Evolutionary conservation across 1,140 invertebrate species (phyloP).

Genomic region (Pantala flavescens): DNA sequence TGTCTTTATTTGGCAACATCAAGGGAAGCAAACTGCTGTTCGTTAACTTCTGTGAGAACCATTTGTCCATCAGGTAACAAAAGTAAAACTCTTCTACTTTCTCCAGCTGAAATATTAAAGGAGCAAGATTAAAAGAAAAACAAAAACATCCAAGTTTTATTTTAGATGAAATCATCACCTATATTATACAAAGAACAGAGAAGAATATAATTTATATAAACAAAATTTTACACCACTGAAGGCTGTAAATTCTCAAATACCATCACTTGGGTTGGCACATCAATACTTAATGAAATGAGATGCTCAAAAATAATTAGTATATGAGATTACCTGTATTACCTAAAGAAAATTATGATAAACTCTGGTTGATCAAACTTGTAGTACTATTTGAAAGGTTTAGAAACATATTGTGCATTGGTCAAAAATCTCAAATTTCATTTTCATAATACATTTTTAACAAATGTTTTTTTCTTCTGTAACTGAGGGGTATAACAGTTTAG

Average conservation of each 20-base stretch:
- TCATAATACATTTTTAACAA: not conserved
- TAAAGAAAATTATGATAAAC: constrained; percentile 14
- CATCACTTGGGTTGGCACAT: too few relatives aligned
- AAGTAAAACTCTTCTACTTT: constrained; percentile 65
- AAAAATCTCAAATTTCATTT: constrained; percentile 5
- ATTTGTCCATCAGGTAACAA: constrained; percentile 68
- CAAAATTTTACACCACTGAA: too few relatives aligned
- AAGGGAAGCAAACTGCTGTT: constrained; percentile 65
- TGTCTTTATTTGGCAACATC: constrained; percentile 47
- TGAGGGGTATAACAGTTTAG: not conserved
- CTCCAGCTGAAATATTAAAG: constrained; percentile 43
- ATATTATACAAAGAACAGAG: constrained; percentile 8
- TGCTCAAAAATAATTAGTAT: too few relatives aligned
- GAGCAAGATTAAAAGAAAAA: constrained; percentile 9
- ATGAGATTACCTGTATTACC: not conserved
- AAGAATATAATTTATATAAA: too few relatives aligned
- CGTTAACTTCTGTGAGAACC: constrained; percentile 73
- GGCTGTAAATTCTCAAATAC: too few relatives aligned
- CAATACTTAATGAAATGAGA: too few relatives aligned
- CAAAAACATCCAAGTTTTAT: not conserved
- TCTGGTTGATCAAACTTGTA: not conserved
- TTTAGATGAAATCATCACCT: not conserved
- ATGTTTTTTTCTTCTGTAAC: not conserved
- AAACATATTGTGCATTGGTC: not conserved
- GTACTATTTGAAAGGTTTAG: not conserved